phyloP scores from a whole-genome alignment of 2,113 vertebrate genomes.

The Dasyprocta punctata region DNA sequence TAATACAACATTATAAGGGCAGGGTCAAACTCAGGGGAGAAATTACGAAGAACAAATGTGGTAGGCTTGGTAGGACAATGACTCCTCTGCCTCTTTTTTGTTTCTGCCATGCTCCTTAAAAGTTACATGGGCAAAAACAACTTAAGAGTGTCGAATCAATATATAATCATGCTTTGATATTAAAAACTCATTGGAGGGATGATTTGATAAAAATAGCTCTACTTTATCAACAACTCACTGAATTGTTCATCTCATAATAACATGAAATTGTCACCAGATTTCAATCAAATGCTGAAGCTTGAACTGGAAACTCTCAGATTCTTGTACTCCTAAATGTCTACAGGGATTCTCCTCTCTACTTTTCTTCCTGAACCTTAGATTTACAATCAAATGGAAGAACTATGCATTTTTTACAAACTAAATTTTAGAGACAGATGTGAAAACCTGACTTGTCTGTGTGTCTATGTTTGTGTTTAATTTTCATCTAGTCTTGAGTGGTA shows the following conservation, averaged over 20 bases:
- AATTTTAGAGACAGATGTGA: constrained; percentile 25
- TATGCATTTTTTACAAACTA: background rate
- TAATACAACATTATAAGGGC: background rate
- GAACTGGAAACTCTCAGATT: background rate
- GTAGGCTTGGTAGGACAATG: background rate
- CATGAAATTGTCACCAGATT: background rate
- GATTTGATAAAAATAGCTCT: background rate
- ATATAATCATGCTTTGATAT: background rate
- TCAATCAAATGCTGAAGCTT: background rate
- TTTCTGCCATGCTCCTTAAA: constrained; percentile 2
- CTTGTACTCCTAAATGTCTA: background rate
- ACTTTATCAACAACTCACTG: background rate
- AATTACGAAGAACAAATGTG: background rate
- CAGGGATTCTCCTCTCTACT: background rate
- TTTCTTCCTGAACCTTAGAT: background rate
- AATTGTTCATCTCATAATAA: background rate
- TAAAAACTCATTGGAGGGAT: background rate
- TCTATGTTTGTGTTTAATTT: background rate
- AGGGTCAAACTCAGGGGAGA: background rate
- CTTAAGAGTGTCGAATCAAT: background rate
- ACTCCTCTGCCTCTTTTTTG: background rate
- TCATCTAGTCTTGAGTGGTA: background rate
- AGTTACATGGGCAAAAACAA: background rate
- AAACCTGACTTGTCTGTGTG: background rate
- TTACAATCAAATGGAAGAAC: background rate